Base-by-base conservation (phyloP, 2,797 vertebrate species). In the Syndactyla subalaris region DNA sequence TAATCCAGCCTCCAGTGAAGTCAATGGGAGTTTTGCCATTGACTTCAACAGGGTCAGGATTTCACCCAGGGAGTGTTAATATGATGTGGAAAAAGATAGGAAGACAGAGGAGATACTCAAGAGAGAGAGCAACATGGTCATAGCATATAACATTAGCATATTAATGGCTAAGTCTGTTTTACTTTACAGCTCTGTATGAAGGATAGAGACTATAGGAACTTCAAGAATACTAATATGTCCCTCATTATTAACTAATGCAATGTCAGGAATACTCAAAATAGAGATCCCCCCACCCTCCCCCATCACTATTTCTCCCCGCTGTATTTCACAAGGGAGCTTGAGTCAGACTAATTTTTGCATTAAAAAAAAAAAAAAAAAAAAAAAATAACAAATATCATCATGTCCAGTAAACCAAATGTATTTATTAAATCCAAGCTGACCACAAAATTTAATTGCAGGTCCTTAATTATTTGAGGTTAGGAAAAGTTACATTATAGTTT, bases 141-240 rank as follows among this genome's bases (percentile, higher is more conserved):
- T 92, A 93, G 89, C 79, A 20, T 96, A 94, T 94, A 96, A 94
- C 89, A 97, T 97, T 96, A 96, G 94, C 96, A 96, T 96, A 96
- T 95, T 95, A 96, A 97, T 96, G 88, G 89, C 13, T 92, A 73
- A 93, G 59, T 61, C 67, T 94, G 85, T 89, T 93, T 96, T 92
- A 95, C 93, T 97, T 95, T 82, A 95, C 95, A 92, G 88, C 95
- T 93, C 95, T 88, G 85, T 95, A 93, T 96, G 95, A 95, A 95
- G 79, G 92, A 63, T 24, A 67, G 71, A 86, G 80, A 85, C 92
- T 43, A 92, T 67, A 79, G 76, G 67, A 97, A 96, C 89, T 94
- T 92, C 70, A 94, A 46, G 95, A 96, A 96, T 93, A 96, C 94
- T 95, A 96, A 97, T 95, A 89, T 86, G 52, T 57, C 38, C 57